These are phyloP conservation scores for Coregonus ussuriensis DNA, from an alignment of 2,797 vertebrate species.

Conservation along the genomic window DNA sequence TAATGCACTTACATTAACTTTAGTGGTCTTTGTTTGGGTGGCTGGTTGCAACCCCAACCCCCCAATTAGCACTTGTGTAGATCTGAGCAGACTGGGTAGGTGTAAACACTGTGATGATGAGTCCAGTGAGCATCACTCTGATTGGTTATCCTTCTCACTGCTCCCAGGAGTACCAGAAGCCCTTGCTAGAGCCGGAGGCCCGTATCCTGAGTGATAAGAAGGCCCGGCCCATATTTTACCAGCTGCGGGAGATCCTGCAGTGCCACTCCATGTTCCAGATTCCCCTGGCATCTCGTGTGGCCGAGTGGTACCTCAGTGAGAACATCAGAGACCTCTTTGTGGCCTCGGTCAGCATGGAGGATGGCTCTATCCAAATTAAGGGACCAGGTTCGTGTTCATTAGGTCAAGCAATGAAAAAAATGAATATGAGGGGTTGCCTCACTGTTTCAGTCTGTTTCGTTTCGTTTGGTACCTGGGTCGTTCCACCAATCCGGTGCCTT, in stretches of 20 bases:
- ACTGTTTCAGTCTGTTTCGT: too few relatives aligned
- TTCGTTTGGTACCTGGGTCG: too few relatives aligned
- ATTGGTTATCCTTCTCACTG: background rate
- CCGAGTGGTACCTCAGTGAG: slow-evolving; percentile 83
- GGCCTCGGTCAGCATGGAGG: slow-evolving; percentile 75
- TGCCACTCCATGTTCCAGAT: slow-evolving; percentile 91
- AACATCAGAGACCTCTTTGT: slow-evolving; percentile 87
- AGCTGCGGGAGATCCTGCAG: slow-evolving; percentile 83
- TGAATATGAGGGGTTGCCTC: too few relatives aligned
- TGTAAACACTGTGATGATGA: too few relatives aligned
- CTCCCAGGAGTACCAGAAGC: slow-evolving; percentile 82
- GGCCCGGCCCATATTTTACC: slow-evolving; percentile 79
- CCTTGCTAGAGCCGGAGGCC: slow-evolving; percentile 82
- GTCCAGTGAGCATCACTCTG: background rate
- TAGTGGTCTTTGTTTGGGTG: too few relatives aligned
- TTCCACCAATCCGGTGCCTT: too few relatives aligned
- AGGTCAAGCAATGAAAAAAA: too few relatives aligned
- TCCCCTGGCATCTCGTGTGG: slow-evolving; percentile 79
- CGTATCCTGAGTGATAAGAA: slow-evolving; percentile 80
- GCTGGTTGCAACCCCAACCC: too few relatives aligned
- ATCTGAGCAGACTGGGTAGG: too few relatives aligned
- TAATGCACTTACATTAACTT: too few relatives aligned
- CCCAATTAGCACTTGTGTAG: too few relatives aligned
- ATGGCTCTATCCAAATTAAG: background rate
- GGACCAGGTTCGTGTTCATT: too few relatives aligned